A percentile compares a stretch with the other conserved stretches of the same genome.
Conservation (phyloP, 2,113 vertebrate species). For the Excalfactoria chinensis region DNA sequence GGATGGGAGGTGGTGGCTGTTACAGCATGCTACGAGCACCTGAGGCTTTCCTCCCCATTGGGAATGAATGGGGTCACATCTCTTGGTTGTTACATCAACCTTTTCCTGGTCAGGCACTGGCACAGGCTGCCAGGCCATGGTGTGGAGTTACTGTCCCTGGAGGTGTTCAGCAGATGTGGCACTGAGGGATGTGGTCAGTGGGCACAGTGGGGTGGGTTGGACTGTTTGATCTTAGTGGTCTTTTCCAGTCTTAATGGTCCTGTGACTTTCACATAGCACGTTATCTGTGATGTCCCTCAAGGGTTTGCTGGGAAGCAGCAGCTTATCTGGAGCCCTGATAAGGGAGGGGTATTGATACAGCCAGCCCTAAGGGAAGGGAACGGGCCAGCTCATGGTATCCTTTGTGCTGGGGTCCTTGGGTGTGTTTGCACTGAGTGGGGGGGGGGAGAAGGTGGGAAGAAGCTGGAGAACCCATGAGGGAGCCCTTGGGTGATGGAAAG, state of each 20-base stretch:
- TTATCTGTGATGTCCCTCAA: neutral
- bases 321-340: neutral
- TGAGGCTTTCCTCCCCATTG: fast-evolving
- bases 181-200: no score
- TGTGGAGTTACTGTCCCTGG: no score
- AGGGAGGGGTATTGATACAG: neutral
- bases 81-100: neutral
- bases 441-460: neutral
- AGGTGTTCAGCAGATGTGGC: no score
- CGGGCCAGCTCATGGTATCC: neutral
- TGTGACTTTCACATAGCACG: no score
- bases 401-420: neutral
- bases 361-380: neutral
- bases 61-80: neutral
- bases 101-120: neutral
- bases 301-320: neutral
- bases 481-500: neutral
- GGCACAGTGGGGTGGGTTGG: no score
- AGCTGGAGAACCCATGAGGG: neutral
- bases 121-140: no score
- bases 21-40: neutral
- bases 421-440: neutral
- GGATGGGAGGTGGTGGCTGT: neutral
- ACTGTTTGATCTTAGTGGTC: no score
- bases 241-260: no score